Conservation (phyloP, 1,140 invertebrate genomes). For the Sesamia nonagrioides region DNA sequence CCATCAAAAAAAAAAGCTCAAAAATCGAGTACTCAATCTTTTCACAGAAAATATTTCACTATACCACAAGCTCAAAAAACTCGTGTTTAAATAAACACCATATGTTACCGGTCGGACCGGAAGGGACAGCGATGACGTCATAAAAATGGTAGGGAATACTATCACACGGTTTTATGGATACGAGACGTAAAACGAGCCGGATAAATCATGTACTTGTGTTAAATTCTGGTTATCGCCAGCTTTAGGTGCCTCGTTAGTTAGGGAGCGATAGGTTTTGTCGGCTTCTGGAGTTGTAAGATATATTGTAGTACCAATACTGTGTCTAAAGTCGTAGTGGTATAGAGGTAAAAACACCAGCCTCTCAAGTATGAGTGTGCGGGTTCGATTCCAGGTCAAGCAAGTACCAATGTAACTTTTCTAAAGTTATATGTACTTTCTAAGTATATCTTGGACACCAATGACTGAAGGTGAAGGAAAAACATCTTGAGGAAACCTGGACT, state of each 20-base stretch:
- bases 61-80: slow-evolving; percentile 8
- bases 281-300: background rate
- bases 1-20: too few relatives aligned
- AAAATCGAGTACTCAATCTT: background rate
- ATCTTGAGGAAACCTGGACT: too few relatives aligned
- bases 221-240: slow-evolving; percentile 31
- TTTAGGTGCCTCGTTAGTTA: slow-evolving; percentile 2
- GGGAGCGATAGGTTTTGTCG: background rate
- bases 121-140: slow-evolving; percentile 38
- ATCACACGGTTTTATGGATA: slow-evolving; percentile 40
- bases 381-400: too few relatives aligned
- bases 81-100: slow-evolving; percentile 45
- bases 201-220: slow-evolving; percentile 43
- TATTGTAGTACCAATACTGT: background rate
- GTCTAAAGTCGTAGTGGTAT: too few relatives aligned
- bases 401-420: too few relatives aligned
- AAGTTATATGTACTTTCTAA: too few relatives aligned
- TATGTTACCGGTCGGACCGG: slow-evolving; percentile 42
- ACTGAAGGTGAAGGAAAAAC: too few relatives aligned
- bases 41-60: background rate
- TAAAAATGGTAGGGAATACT: slow-evolving; percentile 44
- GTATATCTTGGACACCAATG: too few relatives aligned
- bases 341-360: too few relatives aligned
- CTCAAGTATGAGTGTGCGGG: too few relatives aligned
- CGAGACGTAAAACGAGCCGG: slow-evolving; percentile 18